Evolutionary conservation across 2,113 vertebrate genomes (phyloP).

Genomic region (Myrmophylax atrothorax): DNA sequence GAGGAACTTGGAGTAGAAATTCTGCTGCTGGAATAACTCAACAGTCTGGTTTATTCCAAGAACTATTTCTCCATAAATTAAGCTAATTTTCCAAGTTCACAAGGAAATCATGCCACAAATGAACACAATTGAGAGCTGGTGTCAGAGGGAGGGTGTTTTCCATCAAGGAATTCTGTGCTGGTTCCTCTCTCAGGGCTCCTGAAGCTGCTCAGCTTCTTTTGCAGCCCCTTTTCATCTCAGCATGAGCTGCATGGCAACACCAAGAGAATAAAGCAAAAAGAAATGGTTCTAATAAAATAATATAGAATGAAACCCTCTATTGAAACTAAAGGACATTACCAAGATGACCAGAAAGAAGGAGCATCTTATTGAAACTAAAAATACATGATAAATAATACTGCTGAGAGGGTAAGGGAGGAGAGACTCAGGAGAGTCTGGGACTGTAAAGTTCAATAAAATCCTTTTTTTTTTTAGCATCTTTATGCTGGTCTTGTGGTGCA

Average conservation of each 20-base stretch:
- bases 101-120: neutral
- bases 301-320: neutral
- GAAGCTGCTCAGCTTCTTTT: neutral
- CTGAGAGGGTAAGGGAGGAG: neutral
- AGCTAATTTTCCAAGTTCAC: neutral
- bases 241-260: neutral
- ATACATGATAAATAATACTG: neutral
- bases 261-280: neutral
- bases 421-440: neutral
- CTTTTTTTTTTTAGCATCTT: neutral
- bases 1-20: too few species aligned
- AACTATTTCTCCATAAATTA: neutral
- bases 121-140: neutral
- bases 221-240: neutral
- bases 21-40: neutral
- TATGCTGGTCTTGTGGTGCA: neutral
- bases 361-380: neutral
- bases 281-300: neutral
- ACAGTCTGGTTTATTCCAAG: neutral
- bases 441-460: neutral
- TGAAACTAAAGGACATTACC: neutral
- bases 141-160: too few species aligned
- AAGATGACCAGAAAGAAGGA: neutral
- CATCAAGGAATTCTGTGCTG: neutral
- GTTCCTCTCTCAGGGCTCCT: neutral